Conservation (phyloP, 2,113 vertebrate genomes). For the Elephantulus edwardii region DNA sequence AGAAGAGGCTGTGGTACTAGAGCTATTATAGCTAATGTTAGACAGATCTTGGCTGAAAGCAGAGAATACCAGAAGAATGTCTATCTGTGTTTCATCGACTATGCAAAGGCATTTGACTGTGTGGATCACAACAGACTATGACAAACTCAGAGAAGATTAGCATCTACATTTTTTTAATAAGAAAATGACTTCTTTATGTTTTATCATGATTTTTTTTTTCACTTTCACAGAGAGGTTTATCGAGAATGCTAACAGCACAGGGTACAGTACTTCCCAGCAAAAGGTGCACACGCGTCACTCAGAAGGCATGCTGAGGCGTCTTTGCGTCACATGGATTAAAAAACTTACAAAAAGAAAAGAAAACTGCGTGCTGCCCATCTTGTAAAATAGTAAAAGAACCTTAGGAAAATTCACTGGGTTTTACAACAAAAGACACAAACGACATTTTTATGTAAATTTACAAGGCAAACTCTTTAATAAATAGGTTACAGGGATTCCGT, state of each 20-base stretch:
- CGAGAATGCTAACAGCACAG: slow-evolving; percentile 83
- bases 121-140: too few species aligned
- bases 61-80: too few species aligned
- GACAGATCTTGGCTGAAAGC: too few species aligned
- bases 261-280: slow-evolving; percentile 85
- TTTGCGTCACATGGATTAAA: slow-evolving; percentile 79
- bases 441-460: slow-evolving; percentile 84
- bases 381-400: slow-evolving; percentile 80
- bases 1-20: too few species aligned
- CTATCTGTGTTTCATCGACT: too few species aligned
- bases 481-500: slow-evolving; percentile 83
- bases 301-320: slow-evolving; percentile 82
- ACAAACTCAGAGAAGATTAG: too few species aligned
- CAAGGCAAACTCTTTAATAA: slow-evolving; percentile 85
- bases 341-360: slow-evolving; percentile 81
- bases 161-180: too few species aligned
- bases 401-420: slow-evolving; percentile 77
- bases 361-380: slow-evolving; percentile 80
- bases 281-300: slow-evolving; percentile 82
- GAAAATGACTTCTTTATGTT: too few species aligned
- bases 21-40: too few species aligned
- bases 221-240: slow-evolving; percentile 84
- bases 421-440: slow-evolving; percentile 84
- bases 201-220: slow-evolving; percentile 9
- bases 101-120: too few species aligned